Base-by-base conservation (phyloP, 2,888 invertebrate genomes). In the Pyrrhosoma nymphula region DNA sequence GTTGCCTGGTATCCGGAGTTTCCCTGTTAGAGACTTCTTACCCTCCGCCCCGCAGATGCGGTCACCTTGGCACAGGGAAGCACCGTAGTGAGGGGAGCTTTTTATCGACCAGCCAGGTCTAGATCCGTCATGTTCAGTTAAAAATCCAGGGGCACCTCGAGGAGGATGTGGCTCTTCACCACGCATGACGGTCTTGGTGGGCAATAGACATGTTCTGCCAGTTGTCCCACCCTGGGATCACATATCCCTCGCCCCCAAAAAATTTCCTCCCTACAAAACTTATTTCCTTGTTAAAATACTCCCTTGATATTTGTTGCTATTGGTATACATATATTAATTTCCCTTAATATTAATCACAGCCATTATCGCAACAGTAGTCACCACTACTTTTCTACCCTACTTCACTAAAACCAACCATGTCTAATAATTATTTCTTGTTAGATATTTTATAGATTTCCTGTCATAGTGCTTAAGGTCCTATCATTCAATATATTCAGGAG, bases 81-180 rank as follows among this genome's bases (percentile, higher is more conserved):
- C 89, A 55, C 26, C 89, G 12, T 89, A 26, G 88, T 47, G 26
- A 47, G 10, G 55, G 56, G 89, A 47, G 89, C 47, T 10, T 12
- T 89, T 89, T 89, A n/a, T 89, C 55, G 89, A 89, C 47, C 55
- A 55, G 89, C 55, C 89, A 89, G 89, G 47, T 89, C 55, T 89
- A 26, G 47, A 89, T 89, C 55, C n/a, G 26, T 23, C 20, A 55
- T 89, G 89, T 47, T 47, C 55, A 20, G 89, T 23, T 20, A 60
- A 89, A 55, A 89, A 89, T 10, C 89, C 89, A 89, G 47, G 56
- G 23, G 47, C 89, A 89, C 89, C 89, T 89, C 55, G 47, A 47
- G 89, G n/a, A 55, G 89, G 55, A 47, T 89, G 89, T 89, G 47
- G 89, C 55, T 89, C 89, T 89, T 89, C 89, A 26, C 89, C 26